Percentiles rank a stretch among this genome's conserved stretches.
These are phyloP conservation scores for Dorcus hopei DNA, from an alignment of 2,888 invertebrate species.

Conservation along the genomic window DNA sequence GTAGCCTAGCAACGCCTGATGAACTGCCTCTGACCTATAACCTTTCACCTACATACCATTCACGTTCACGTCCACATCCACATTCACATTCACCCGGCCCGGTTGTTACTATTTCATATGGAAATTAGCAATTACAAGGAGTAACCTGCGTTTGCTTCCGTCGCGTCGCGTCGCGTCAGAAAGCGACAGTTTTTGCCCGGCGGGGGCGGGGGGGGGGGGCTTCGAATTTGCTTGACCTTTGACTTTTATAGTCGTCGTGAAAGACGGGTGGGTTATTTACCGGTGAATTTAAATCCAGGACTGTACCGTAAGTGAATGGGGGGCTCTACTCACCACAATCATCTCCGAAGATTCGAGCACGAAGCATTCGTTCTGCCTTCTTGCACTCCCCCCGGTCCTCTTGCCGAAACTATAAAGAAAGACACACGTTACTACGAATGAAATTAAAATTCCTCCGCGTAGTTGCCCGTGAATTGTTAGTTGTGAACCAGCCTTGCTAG, in stretches of 20 bases:
- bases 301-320: no score
- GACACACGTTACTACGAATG: not conserved
- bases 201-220: no score
- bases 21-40: constrained; percentile 37
- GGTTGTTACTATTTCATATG: constrained; percentile 18
- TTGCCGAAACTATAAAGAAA: constrained; percentile 74
- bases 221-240: no score
- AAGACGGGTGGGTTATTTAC: no score
- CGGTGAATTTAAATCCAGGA: no score
- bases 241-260: no score
- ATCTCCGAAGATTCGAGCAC: constrained; percentile 83
- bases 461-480: no score
- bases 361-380: constrained; percentile 79
- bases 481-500: no score
- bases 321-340: constrained; percentile 70
- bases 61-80: constrained; percentile 19
- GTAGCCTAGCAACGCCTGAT: constrained; percentile 32
- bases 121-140: constrained; percentile 18
- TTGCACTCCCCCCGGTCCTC: constrained; percentile 70
- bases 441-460: no score
- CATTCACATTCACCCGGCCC: constrained; percentile 20
- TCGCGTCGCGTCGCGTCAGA: no score
- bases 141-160: no score
- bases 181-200: no score
- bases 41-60: constrained; percentile 32